phyloP scores from a whole-genome alignment of 2,888 invertebrate species.

The Heliconius ismenius region DNA sequence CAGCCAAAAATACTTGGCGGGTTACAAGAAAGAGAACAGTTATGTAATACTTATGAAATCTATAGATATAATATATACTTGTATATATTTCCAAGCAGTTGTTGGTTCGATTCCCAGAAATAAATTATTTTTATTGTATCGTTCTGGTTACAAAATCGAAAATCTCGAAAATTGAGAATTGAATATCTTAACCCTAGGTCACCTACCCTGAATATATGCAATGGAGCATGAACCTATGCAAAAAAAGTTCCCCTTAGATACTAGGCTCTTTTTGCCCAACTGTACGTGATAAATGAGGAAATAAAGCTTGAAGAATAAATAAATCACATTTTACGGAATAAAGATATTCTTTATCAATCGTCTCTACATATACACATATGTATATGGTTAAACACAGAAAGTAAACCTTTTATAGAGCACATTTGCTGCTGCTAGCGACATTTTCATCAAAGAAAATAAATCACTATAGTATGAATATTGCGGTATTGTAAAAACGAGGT shows the following conservation, averaged over 20 bases:
- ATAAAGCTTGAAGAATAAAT: no score
- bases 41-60: background rate
- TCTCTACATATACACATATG: background rate
- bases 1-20: conserved; percentile 16
- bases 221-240: no score
- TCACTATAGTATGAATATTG: conserved; percentile 15
- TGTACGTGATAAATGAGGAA: no score
- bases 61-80: background rate
- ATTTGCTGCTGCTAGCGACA: conserved; percentile 5
- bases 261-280: no score
- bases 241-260: no score
- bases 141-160: no score
- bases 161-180: no score
- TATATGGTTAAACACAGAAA: background rate
- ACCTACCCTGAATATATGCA: no score
- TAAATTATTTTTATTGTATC: no score
- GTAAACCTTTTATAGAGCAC: background rate
- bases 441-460: conserved; percentile 20
- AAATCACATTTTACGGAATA: background rate
- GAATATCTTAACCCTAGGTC: no score
- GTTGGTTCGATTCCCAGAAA: no score
- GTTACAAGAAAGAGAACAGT: background rate
- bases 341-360: background rate
- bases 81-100: no score
- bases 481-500: conserved; percentile 11